Evolutionary conservation across 2,888 invertebrate genomes (phyloP).

Genomic region (Margaritifera margaritifera): DNA sequence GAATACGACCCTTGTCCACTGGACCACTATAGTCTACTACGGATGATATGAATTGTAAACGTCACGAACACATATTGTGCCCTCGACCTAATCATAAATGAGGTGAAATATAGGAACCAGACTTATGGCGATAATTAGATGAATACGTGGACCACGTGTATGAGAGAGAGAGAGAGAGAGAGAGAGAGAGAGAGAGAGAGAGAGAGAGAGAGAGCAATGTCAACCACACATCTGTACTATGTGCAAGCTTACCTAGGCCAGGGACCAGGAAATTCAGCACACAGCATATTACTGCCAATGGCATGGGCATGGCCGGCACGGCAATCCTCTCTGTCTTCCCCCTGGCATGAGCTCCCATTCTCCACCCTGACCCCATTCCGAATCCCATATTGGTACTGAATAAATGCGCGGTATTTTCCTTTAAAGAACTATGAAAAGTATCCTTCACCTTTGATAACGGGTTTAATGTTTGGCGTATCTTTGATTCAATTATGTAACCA

Average conservation of each 20-base stretch:
- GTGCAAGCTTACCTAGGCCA: conserved; percentile 61
- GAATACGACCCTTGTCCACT: no score
- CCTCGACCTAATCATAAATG: no score
- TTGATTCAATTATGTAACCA: no score
- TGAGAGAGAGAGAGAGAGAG: conserved; percentile 7
- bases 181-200: conserved; percentile 3
- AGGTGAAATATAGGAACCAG: no score
- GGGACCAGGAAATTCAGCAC: conserved; percentile 64
- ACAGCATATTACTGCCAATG: conserved; percentile 68
- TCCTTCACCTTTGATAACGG: no score
- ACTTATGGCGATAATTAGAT: neutral
- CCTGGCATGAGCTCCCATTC: conserved; percentile 26
- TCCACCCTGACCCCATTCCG: conserved; percentile 9
- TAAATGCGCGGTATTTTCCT: no score
- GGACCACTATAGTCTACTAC: no score
- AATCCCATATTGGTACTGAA: no score
- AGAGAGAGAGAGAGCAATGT: neutral
- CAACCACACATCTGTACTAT: neutral
- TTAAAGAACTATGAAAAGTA: no score
- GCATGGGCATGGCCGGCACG: conserved; percentile 74
- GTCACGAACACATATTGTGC: no score
- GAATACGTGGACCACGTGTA: neutral
- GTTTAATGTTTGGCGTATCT: no score
- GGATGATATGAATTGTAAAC: no score
- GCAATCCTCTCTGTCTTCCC: conserved; percentile 63